phyloP scores from a whole-genome alignment of 2,113 vertebrate genomes.

The Donacobius atricapilla region DNA sequence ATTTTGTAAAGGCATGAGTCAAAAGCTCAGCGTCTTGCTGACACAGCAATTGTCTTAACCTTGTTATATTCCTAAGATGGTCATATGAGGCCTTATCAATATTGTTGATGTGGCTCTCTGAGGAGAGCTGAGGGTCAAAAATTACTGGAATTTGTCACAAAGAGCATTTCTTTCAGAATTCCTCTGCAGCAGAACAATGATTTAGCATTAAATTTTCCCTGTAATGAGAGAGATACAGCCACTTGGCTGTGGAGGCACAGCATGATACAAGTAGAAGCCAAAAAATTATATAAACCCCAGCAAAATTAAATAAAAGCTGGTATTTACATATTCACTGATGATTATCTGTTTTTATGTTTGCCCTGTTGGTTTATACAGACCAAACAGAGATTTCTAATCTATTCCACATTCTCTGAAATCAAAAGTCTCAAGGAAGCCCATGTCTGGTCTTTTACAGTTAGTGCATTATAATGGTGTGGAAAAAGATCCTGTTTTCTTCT shows the following conservation, averaged over 20 bases:
- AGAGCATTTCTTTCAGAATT: slow-evolving; percentile 52
- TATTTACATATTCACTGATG: slow-evolving; percentile 30
- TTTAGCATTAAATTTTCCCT: slow-evolving; percentile 50
- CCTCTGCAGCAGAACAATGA: slow-evolving; percentile 20
- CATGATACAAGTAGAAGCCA: background rate
- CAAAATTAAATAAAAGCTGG: slow-evolving; percentile 18
- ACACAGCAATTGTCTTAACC: slow-evolving; percentile 74
- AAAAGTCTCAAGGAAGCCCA: background rate
- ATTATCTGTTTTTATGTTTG: background rate
- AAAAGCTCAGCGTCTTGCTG: slow-evolving; percentile 72
- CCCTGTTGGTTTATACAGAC: background rate
- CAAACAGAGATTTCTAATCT: background rate
- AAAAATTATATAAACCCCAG: slow-evolving; percentile 4
- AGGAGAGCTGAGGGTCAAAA: slow-evolving; percentile 72
- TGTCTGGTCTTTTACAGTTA: background rate
- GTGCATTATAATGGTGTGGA: fast-evolving
- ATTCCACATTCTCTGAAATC: background rate
- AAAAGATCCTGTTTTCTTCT: background rate
- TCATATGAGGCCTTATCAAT: slow-evolving; percentile 74
- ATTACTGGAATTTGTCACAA: slow-evolving; percentile 67
- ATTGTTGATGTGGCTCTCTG: slow-evolving; percentile 60
- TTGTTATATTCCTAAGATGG: slow-evolving; percentile 70
- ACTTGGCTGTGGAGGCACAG: background rate
- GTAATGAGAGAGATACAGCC: slow-evolving; percentile 37
- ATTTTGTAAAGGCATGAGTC: slow-evolving; percentile 74